phyloP scores from a whole-genome alignment of 2,113 vertebrate species.

The Chionomys nivalis region DNA sequence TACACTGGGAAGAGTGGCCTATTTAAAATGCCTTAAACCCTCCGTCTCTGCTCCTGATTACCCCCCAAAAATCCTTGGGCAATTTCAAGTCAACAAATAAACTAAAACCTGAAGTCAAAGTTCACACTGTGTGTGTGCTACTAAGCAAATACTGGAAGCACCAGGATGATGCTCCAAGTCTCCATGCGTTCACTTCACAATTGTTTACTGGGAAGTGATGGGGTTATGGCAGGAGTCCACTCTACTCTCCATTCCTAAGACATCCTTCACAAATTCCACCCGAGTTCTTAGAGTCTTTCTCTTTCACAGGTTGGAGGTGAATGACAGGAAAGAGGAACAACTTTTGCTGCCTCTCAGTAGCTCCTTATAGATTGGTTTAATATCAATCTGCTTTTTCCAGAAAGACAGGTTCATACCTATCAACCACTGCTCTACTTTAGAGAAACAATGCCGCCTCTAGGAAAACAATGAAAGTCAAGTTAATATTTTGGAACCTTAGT shows the following conservation, averaged over 20 bases:
- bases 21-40: neutral
- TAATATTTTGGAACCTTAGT: neutral
- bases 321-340: neutral
- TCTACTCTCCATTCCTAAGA: neutral
- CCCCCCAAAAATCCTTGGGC: neutral
- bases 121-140: neutral
- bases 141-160: conserved; percentile 5
- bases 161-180: neutral
- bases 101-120: conserved; percentile 1
- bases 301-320: neutral
- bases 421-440: neutral
- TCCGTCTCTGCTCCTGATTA: neutral
- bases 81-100: conserved; percentile 24
- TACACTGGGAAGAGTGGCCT: neutral
- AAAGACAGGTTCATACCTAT: neutral
- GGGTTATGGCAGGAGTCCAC: neutral
- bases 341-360: neutral
- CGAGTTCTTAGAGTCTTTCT: neutral
- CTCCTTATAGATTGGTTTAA: neutral
- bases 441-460: neutral
- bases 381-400: neutral
- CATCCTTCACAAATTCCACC: neutral
- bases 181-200: neutral
- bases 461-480: neutral
- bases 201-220: neutral